Percentiles rank a stretch among this genome's conserved stretches.
phyloP scores from a whole-genome alignment of 1,140 invertebrate genomes.

The Nylanderia fulva region DNA sequence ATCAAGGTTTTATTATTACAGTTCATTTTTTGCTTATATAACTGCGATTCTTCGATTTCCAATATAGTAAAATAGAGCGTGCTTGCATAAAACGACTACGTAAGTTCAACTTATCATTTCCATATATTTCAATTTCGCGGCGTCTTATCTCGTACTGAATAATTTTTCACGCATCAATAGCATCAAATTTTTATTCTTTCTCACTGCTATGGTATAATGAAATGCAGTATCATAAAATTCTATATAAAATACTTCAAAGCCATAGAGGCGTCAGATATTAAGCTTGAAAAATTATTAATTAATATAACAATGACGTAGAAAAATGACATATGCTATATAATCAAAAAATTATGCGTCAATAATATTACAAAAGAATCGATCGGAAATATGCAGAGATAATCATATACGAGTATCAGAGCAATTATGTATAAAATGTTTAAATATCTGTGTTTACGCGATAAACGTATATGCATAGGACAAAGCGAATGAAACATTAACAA shows the following conservation, averaged over 20 bases:
- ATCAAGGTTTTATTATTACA: constrained; percentile 42
- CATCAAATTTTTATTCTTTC: constrained; percentile 22
- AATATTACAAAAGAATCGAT: neutral
- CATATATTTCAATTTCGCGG: constrained; percentile 47
- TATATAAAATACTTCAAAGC: neutral
- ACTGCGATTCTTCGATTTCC: constrained; percentile 57
- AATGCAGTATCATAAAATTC: neutral
- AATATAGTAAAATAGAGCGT: constrained; percentile 57
- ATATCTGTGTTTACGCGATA: neutral
- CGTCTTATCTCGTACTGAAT: constrained; percentile 51
- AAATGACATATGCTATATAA: neutral
- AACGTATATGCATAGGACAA: neutral
- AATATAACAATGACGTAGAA: neutral
- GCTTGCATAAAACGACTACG: constrained; percentile 54
- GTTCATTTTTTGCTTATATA: constrained; percentile 18
- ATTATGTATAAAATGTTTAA: constrained; percentile 25
- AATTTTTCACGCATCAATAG: constrained; percentile 41
- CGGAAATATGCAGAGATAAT: neutral
- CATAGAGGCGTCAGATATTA: too few species aligned
- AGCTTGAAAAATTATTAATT: constrained; percentile 3
- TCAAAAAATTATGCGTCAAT: neutral
- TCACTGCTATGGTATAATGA: neutral
- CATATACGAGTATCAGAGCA: neutral
- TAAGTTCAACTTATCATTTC: constrained; percentile 48
- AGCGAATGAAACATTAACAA: constrained; percentile 36